Base-by-base conservation (phyloP, 2,888 invertebrate species). In the Diarsia rubi region DNA sequence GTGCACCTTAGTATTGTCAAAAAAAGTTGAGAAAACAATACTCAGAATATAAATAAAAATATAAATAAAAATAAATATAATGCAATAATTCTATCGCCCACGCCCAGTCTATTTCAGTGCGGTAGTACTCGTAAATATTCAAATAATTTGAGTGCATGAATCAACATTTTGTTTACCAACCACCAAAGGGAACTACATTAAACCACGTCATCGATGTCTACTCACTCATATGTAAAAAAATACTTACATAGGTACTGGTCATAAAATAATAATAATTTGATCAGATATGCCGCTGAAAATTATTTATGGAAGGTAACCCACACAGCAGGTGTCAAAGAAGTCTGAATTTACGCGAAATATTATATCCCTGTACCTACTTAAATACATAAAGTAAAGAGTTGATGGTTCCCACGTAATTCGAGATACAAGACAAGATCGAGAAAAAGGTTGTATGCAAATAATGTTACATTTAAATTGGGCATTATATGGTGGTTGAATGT, bases 271-370 rank as follows among this genome's bases (percentile, higher is more conserved):
- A 77, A 73, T 80, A 78, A 84, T 84, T 84, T 67, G 69, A 54
- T 72, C 71, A 69, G 62, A 63, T 67, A 66, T 62, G 19, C 67
- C 59, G 60, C 81, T 84, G 79, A 86, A 85, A 82, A 88, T 79
- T 62, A 79, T 82, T 87, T 88, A 88, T 85, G 78, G 74, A 65
- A 75, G 75, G 78, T 83, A 77, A 78, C 86, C 83, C 60, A 86
- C 87, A 54, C 86, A 76, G 85, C 85, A 66, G 87, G 86, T 80
- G 79, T 75, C 78, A 70, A 60, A 81, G 60, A 82, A 72, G 63
- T 82, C 44, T 27, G 69, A 77, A 79, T 82, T 70, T 79, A 82
- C 57, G 70, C 82, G 27, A 78, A 86, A 75, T 86, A 75, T 77
- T 74, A 67, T 81, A 77, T 75, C 70, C 27, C 12, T 78, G 62